phyloP scores from a whole-genome alignment of 2,888 invertebrate genomes.

The Hedychridium roseum region DNA sequence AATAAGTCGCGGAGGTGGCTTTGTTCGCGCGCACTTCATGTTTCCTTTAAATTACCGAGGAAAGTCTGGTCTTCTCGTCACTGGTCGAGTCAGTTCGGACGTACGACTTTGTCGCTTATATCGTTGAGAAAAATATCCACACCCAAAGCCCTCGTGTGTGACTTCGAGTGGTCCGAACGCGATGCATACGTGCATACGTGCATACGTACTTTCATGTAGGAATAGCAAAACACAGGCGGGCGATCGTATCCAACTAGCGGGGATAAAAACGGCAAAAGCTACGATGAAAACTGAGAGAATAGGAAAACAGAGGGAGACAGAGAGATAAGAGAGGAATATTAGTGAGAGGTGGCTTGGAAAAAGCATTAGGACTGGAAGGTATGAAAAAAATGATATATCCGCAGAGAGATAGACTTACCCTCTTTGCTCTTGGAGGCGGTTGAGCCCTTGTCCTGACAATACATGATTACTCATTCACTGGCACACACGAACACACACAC shows the following conservation, averaged over 20 bases:
- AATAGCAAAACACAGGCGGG: too few relatives aligned
- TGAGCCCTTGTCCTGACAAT: conserved; percentile 61
- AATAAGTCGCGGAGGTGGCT: too few relatives aligned
- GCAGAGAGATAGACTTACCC: conserved; percentile 46
- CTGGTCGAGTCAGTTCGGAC: too few relatives aligned
- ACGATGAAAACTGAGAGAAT: conserved; percentile 5
- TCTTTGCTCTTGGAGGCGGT: conserved; percentile 59
- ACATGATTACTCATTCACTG: conserved; percentile 60
- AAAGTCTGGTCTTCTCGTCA: too few relatives aligned
- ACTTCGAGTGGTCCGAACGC: conserved; percentile 14
- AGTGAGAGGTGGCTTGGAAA: background rate
- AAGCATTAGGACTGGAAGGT: background rate
- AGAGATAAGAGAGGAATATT: conserved; percentile 1
- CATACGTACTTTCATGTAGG: too few relatives aligned
- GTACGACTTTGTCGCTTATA: too few relatives aligned
- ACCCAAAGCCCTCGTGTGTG: too few relatives aligned
- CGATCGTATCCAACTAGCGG: too few relatives aligned
- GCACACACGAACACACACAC: conserved; percentile 49
- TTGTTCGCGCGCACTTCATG: too few relatives aligned
- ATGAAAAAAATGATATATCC: conserved; percentile 4
- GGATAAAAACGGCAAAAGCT: conserved; percentile 11
- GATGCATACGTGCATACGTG: conserved; percentile 12
- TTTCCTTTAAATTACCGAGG: too few relatives aligned
- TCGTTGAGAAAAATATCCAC: too few relatives aligned
- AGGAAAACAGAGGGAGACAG: conserved; percentile 4